Evolutionary conservation across 1,140 invertebrate species (phyloP).

Genomic region (Meloidogyne exigua): DNA sequence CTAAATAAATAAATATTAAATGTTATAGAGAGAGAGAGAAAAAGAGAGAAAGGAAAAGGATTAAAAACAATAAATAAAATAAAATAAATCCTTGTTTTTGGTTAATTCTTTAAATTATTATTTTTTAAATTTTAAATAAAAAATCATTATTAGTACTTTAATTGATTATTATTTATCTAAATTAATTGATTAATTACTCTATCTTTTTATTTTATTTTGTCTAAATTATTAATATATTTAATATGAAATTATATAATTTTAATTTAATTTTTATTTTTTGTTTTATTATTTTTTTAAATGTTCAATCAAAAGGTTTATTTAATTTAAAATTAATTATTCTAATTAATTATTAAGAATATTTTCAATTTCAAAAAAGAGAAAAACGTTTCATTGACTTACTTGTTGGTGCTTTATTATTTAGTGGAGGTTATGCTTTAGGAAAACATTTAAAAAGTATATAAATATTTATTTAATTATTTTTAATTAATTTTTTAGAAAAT

Average conservation of each 20-base stretch:
- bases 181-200: not conserved
- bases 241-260: not conserved
- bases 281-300: slow-evolving; percentile 3
- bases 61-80: too few species aligned
- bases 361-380: slow-evolving; percentile 1
- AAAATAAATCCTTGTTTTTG: too few species aligned
- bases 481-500: not conserved
- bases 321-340: not conserved
- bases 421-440: slow-evolving; percentile 3
- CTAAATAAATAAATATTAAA: too few species aligned
- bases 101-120: too few species aligned
- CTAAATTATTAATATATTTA: not conserved
- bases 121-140: too few species aligned
- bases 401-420: not conserved
- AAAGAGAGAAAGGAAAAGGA: too few species aligned
- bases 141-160: too few species aligned
- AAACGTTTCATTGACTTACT: slow-evolving; percentile 1
- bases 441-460: not conserved
- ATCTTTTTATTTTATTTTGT: not conserved
- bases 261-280: slow-evolving; percentile 6
- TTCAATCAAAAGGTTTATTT: slow-evolving; percentile 2
- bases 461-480: not conserved
- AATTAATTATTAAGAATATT: not conserved
- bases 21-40: too few species aligned
- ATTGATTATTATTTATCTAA: too few species aligned